Evolutionary conservation across 1,140 invertebrate genomes (phyloP), one percentile per base, ranked within the genome.

Genomic region (Hermetia illucens): DNA sequence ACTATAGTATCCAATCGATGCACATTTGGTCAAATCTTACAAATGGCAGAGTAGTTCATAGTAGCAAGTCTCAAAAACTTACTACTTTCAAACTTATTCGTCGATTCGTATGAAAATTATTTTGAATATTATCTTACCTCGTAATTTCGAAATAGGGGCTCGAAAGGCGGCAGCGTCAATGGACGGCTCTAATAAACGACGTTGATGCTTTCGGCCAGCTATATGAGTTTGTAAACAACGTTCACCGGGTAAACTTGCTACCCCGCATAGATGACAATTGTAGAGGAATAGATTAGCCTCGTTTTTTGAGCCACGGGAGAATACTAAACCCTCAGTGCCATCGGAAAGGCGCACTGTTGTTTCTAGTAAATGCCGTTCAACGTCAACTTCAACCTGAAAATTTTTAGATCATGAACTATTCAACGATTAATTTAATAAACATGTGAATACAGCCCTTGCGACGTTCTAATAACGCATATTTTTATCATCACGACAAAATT

Each of bases 191-290:
- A 8, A 3, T 34, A 63, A 38, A 46, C 54, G 62, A 20, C 20
- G 48, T 44, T 63, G 63, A 44, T 65, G 63, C 38, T 61, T 63
- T 45, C 59, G 61, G 18, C 63, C 63, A 19, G 55, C 55, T 45
- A 65, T 55, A 40, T 65, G 63, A 3, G 46, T 47, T 46, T 56
- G 41, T n/a, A 37, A 31, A 24, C 21, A 32, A 12, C 29, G n/a
- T 41, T 41, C 40, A 3, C 40, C 40, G 13, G 12, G 18, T 12
- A 41, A 24, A 20, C 37, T 41, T 4, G 34, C 2, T 10, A 37
- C 35, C 3, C 34, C 29, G 20, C 40, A 41, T 4, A 41, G 16
- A n/a, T 36, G 40, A 33, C 40, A 41, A 19, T 31, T 37, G 22
- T 41, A 41, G 5, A 9, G 4, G 25, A 36, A 36, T 1, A 6